Evolutionary conservation across 2,888 invertebrate genomes (phyloP).

Genomic region (Gandaritis pyraliata): DNA sequence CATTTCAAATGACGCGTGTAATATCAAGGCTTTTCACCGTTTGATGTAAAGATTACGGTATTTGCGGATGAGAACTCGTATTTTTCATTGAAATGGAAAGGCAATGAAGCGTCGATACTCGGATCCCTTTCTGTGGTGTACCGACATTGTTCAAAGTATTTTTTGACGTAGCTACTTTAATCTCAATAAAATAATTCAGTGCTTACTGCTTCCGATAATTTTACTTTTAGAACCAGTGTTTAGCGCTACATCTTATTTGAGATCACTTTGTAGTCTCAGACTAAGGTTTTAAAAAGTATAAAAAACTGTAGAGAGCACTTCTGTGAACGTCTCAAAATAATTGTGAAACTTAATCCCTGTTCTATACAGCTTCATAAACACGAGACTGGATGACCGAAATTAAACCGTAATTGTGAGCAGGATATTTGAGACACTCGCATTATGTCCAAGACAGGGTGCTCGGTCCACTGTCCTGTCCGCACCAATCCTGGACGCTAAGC

Average conservation of each 20-base stretch:
- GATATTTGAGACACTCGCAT: conserved; percentile 41
- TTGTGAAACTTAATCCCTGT: no score
- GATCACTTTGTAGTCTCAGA: conserved; percentile 23
- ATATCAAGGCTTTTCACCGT: conserved; percentile 76
- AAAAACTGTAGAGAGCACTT: neutral
- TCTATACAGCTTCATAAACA: neutral
- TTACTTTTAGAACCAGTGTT: conserved; percentile 22
- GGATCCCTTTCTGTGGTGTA: conserved; percentile 67
- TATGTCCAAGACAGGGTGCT: conserved; percentile 55
- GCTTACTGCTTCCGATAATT: conserved; percentile 20
- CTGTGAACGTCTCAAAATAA: neutral
- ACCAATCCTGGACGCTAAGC: conserved; percentile 76
- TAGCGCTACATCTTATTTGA: conserved; percentile 20
- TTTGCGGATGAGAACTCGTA: conserved; percentile 67
- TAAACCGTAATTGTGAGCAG: conserved; percentile 35
- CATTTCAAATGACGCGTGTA: conserved; percentile 82
- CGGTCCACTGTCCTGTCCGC: conserved; percentile 57
- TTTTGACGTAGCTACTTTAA: conserved; percentile 63
- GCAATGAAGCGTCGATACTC: conserved; percentile 64
- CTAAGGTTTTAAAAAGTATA: conserved; percentile 3
- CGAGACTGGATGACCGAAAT: conserved; percentile 28
- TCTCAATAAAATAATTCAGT: conserved; percentile 43
- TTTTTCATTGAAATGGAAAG: conserved; percentile 73
- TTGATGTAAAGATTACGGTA: conserved; percentile 81
- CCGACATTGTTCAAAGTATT: conserved; percentile 57